These are phyloP conservation scores for Chironomus striatipennis DNA, from an alignment of 1,140 invertebrate species.

Conservation along the genomic window DNA sequence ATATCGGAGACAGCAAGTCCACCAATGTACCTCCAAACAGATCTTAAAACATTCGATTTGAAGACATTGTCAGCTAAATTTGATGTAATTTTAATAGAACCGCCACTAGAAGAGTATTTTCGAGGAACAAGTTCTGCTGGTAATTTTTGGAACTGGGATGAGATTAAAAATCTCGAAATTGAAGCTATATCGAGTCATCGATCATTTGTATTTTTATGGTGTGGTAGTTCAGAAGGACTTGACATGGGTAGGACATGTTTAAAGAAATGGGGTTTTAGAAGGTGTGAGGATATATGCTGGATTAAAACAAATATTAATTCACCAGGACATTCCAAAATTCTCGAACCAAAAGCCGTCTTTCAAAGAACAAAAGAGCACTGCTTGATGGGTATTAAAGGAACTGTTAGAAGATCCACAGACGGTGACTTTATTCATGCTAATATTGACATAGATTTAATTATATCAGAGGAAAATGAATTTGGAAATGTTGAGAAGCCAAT, in stretches of 20 bases:
- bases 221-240: slow-evolving; percentile 87
- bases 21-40: slow-evolving; percentile 94
- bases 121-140: slow-evolving; percentile 62
- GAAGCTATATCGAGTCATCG: slow-evolving; percentile 83
- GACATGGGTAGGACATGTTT: slow-evolving; percentile 91
- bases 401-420: slow-evolving; percentile 89
- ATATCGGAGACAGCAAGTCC: slow-evolving; percentile 87
- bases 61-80: slow-evolving; percentile 86
- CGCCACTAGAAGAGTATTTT: slow-evolving; percentile 92
- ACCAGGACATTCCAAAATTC: slow-evolving; percentile 84
- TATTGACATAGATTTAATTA: slow-evolving; percentile 96
- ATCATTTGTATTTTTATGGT: slow-evolving; percentile 96
- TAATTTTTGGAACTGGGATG: slow-evolving; percentile 92
- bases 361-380: slow-evolving; percentile 96
- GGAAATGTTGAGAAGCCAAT: slow-evolving; percentile 93
- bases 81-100: slow-evolving; percentile 94
- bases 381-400: slow-evolving; percentile 98
- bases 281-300: slow-evolving; percentile 99
- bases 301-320: slow-evolving; percentile 95
- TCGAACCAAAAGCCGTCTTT: slow-evolving; percentile 85
- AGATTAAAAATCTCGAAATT: slow-evolving; percentile 86
- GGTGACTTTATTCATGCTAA: slow-evolving; percentile 98
- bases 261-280: slow-evolving; percentile 91
- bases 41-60: slow-evolving; percentile 78
- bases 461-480: slow-evolving; percentile 92